Base-by-base conservation (phyloP, 2,113 vertebrate genomes). In the Regulus satrapa region DNA sequence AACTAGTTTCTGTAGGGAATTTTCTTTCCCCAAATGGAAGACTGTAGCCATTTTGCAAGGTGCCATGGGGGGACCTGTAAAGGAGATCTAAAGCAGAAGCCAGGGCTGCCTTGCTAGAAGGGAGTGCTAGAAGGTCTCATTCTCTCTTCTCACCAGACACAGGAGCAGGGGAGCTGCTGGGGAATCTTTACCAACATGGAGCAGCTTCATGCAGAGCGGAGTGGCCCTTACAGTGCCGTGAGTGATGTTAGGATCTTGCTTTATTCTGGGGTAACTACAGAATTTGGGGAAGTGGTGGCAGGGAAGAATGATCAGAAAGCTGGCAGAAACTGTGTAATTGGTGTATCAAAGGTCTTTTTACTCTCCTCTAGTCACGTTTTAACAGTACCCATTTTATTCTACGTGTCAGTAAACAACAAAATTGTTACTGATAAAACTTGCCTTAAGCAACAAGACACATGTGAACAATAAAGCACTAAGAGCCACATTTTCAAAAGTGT, bases 381-480 rank as follows among this genome's bases (percentile, higher is more conserved):
- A 93, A 58, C 82, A 83, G 89, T 55, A 83, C 31, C 9, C 81
- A 8, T 79, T 96, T 95, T 86, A 92, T 89, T 90, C 92, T 85
- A 92, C 0, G 21, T 86, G 83, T 89, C 85, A 85, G 68, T 67
- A 84, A 93, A 93, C 82, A 97, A 95, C 85, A 94, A 83, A 90
- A 88, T 86, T 81, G 31, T 80, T 86, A 72, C 88, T 28, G 82
- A 95, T 96, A 94, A 93, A 93, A 90, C 55, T 93, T 72, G 92
- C 94, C 94, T 74, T 51, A 71, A 96, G 93, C 90, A 95, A 88
- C 41, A 74, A 84, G 94, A 74, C 93, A 93, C 85, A 95, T 92
- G 94, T 58, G 93, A 96, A 95, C 74, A 96, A 96, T 93, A 96
- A 94, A 92, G 90, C 56, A 61, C 25, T 16, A 43, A 89, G 84